Percentiles rank a stretch among this genome's conserved stretches.
Evolutionary conservation across 2,113 vertebrate species (phyloP).

Genomic region (Cochlearius cochlearius): DNA sequence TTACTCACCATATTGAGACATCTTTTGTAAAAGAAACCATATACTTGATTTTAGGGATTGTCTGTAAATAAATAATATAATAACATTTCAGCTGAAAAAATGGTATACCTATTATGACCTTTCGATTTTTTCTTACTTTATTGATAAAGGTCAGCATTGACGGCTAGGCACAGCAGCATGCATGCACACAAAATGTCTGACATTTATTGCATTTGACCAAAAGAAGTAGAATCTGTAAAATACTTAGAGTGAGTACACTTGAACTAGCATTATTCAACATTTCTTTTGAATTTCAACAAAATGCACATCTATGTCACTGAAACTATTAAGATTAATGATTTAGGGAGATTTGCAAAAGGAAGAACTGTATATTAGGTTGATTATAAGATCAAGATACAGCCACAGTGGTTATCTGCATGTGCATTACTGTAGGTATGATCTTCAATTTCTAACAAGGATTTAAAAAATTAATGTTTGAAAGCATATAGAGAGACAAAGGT

Average conservation of each 20-base stretch:
- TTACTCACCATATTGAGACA: neutral
- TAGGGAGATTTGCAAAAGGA: neutral
- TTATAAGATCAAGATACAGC: neutral
- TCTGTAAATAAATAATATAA: neutral
- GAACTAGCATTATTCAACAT: neutral
- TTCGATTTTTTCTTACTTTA: neutral
- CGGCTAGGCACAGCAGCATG: neutral
- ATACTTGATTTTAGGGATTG: slow-evolving; percentile 2
- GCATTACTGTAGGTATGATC: neutral
- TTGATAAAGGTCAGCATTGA: neutral
- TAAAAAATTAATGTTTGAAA: neutral
- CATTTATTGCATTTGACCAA: neutral
- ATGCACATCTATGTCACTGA: neutral
- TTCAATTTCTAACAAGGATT: neutral
- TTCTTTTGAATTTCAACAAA: neutral
- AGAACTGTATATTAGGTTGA: neutral
- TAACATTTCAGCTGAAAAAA: neutral
- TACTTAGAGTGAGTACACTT: neutral
- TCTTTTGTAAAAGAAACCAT: slow-evolving; percentile 12
- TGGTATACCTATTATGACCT: neutral
- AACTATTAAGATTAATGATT: neutral
- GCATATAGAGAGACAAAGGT: neutral
- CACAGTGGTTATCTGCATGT: neutral
- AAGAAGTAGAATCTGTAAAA: neutral
- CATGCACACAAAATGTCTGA: neutral